Evolutionary conservation across 2,113 vertebrate species (phyloP), one percentile per base, ranked within the genome.

Genomic region (Rhinolophus ferrumequinum): DNA sequence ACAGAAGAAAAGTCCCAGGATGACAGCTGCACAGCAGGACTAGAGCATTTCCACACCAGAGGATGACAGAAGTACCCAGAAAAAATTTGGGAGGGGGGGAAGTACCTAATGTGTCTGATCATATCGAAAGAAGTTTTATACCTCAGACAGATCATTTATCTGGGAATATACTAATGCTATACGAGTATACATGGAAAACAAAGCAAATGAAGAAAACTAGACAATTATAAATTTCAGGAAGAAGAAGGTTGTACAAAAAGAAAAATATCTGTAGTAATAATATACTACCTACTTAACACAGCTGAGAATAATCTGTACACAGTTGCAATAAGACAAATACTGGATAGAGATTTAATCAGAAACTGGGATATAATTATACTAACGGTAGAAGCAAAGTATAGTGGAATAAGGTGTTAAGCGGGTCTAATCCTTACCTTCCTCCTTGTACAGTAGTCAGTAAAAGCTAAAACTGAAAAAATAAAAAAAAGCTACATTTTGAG

Each of bases 141-240:
- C 15, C 13, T n/a, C 50, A 52, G 64, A 4, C 50, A 87, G 54
- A 67, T 26, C 11, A 67, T 24, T 76, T 54, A 84, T 28, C 52
- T 64, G 30, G 30, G 21, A n/a, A 83, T 50, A 28, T 35, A 85
- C 1, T 76, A 50, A 91, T 41, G 41, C 56, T 66, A 47, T 50
- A 50, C 47, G 47, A 50, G 47, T 8, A 66, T 11, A 70, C 8
- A 62, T n/a, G 28, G 44, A 85, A 96, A 83, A 60, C 16, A 73
- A 90, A 92, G 21, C 41, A 82, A 92, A 81, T 41, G 38, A 90
- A 79, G 67, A 92, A 62, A 90, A 83, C 30, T 18, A 60, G 18
- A 56, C 26, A 79, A 67, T 28, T 19, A 62, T 10, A 86, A 85
- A 84, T 24, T 90, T 41, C 38, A 77, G 47, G 10, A n/a, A 21